Percentiles rank a stretch among this genome's conserved stretches.
Conservation (phyloP, 2,888 invertebrate species). For the Allolobophora icterica region DNA sequence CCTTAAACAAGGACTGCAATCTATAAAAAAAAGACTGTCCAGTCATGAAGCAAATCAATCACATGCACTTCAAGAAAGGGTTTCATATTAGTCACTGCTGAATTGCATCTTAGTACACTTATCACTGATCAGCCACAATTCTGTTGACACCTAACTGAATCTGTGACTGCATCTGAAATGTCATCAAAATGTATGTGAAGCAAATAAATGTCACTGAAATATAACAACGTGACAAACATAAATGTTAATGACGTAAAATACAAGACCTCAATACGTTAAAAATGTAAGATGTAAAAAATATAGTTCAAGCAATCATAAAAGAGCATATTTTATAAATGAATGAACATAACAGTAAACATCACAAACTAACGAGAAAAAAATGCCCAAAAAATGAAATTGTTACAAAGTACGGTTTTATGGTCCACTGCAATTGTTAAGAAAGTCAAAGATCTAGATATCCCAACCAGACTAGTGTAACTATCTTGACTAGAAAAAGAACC, state of each 20-base stretch:
- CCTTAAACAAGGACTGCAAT: too few relatives aligned
- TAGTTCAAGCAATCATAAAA: background rate
- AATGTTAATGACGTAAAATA: background rate
- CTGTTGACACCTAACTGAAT: background rate
- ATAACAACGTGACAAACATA: background rate
- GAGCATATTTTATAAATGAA: background rate
- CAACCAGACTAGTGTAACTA: background rate
- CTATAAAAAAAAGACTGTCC: too few relatives aligned
- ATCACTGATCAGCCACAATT: background rate
- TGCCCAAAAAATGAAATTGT: background rate
- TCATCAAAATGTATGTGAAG: background rate
- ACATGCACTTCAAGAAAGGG: too few relatives aligned
- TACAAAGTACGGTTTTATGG: too few relatives aligned
- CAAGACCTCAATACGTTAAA: background rate
- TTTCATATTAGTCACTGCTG: too few relatives aligned
- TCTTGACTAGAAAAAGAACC: background rate
- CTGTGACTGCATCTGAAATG: background rate
- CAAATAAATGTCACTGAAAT: background rate
- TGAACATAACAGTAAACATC: background rate
- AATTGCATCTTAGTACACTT: background rate
- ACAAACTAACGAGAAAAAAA: background rate
- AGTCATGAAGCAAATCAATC: too few relatives aligned
- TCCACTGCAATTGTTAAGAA: background rate
- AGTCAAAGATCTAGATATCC: background rate
- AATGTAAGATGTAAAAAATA: slow-evolving; percentile 14